A percentile compares a stretch with the other conserved stretches of the same genome.
Evolutionary conservation across 2,113 vertebrate species (phyloP).

Genomic region (Paramisgurnus dabryanus): DNA sequence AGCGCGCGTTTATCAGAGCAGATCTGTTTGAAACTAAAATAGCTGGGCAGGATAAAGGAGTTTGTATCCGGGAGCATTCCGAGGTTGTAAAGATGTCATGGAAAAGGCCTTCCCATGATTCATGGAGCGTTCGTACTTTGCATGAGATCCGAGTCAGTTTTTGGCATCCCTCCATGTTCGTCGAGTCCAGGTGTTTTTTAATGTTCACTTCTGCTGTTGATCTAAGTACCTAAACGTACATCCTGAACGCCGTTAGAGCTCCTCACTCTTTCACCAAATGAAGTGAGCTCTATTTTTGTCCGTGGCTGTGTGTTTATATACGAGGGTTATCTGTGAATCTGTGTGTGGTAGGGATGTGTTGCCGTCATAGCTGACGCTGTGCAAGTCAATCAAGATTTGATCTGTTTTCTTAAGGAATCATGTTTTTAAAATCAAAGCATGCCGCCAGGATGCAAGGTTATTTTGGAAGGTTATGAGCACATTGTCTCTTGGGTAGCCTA

Average conservation of each 20-base stretch:
- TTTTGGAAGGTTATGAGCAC: too few relatives aligned
- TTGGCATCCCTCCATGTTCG: background rate
- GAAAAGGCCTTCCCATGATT: background rate
- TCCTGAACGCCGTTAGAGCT: slow-evolving; percentile 1
- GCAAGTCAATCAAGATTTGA: background rate
- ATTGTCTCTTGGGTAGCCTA: too few relatives aligned
- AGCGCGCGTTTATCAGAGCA: background rate
- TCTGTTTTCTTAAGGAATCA: background rate
- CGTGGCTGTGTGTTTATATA: background rate
- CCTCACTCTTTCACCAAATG: background rate
- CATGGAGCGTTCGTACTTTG: slow-evolving; percentile 14
- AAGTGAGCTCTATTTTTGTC: background rate
- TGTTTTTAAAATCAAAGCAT: too few relatives aligned
- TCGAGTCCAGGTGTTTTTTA: slow-evolving; percentile 1
- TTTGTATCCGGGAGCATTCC: slow-evolving; percentile 19
- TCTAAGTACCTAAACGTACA: background rate
- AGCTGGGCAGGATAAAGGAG: background rate
- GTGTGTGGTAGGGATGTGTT: slow-evolving; percentile 9
- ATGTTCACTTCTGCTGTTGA: slow-evolving; percentile 18
- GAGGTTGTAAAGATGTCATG: slow-evolving; percentile 9
- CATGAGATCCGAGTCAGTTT: slow-evolving; percentile 5
- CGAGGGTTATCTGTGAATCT: slow-evolving; percentile 39
- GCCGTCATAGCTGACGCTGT: background rate
- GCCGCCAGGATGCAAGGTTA: too few relatives aligned
- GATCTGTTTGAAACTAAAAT: slow-evolving; percentile 1